Evolutionary conservation across 1,140 invertebrate species (phyloP), one percentile per base, ranked within the genome.

Genomic region (Bombus pyrosoma): DNA sequence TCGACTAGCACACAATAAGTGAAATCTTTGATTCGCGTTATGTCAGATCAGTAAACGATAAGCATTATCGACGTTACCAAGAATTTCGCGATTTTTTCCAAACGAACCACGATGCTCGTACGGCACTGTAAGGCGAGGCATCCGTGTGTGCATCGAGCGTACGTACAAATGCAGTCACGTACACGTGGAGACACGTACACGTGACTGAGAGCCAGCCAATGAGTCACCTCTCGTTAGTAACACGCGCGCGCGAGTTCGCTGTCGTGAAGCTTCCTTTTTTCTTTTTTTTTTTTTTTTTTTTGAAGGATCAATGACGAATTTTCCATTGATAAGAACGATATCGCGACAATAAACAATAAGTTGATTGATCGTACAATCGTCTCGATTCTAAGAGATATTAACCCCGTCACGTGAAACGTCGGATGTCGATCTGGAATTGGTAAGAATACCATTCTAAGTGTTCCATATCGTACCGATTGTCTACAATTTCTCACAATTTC

Each of bases 221-320:
- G 88, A 90, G 81, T 89, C 89, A 89, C 86, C 89, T 71, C 80
- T 83, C 79, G 74, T 64, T 39, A 39, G 62, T 68, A 72, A 77
- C 57, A 37, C 32, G 69, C 39, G 76, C 73, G 32, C n/a, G 75
- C 37, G 25, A 37, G 25, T 71, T 28, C 25, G 10, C 72, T 9
- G 13, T n/a, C 72, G 39, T 25, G 43, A 34, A n/a, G 34, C 71
- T 25, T 53, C 66, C 76, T 41, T 84, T 86, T 69, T 64, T 74
- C 0, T 8, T 3, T 41, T 25, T 66, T 75, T 37, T 69, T 43
- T 69, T 43, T 25, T 39, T 53, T 64, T n/a, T 57, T 69, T 66
- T 62, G 41, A 9, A 68, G 47, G 57, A 86, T 87, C 83, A 57
- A 85, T 77, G 64, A 80, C 79, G 75, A 80, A 69, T 66, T 88